Evolutionary conservation across 2,888 invertebrate species (phyloP).

Genomic region (Cetonia aurata): DNA sequence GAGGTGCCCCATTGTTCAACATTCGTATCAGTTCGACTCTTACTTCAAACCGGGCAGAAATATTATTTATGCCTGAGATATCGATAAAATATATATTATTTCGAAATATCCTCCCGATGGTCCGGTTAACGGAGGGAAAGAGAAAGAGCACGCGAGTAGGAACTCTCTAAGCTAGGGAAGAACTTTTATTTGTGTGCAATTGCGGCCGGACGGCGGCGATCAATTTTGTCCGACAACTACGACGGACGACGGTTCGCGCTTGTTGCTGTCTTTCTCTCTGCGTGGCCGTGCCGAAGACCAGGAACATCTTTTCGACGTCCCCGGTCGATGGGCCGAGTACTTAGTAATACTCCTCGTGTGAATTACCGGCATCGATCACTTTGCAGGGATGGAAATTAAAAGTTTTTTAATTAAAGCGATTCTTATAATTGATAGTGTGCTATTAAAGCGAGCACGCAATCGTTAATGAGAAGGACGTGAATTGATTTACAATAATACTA

Average conservation of each 20-base stretch:
- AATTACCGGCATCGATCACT: conserved; percentile 14
- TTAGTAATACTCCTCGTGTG: not conserved
- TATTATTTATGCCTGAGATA: conserved; percentile 70
- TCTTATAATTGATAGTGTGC: conserved; percentile 24
- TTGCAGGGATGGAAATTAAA: not conserved
- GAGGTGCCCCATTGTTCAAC: conserved; percentile 64
- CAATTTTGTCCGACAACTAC: conserved; percentile 15
- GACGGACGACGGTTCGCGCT: not conserved
- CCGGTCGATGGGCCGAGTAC: not conserved
- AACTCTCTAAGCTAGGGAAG: conserved; percentile 1
- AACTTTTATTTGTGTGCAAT: conserved; percentile 39
- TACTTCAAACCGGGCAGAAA: conserved; percentile 63
- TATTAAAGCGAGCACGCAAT: conserved; percentile 21
- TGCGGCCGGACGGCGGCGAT: conserved; percentile 30
- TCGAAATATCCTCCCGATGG: conserved; percentile 48
- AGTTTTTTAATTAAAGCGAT: conserved; percentile 28
- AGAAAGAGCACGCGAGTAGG: not conserved
- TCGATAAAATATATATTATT: conserved; percentile 57
- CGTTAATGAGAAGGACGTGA: conserved; percentile 15
- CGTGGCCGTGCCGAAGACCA: conserved; percentile 17
- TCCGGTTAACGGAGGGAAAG: conserved; percentile 44
- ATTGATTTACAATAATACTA: conserved; percentile 28
- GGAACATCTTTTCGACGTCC: conserved; percentile 18
- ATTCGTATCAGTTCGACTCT: conserved; percentile 57
- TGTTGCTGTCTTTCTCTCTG: conserved; percentile 19